Conservation (phyloP, 30 jellyfish, hydroid and myxozoan genomes). For the Clytia hemisphaerica region DNA sequence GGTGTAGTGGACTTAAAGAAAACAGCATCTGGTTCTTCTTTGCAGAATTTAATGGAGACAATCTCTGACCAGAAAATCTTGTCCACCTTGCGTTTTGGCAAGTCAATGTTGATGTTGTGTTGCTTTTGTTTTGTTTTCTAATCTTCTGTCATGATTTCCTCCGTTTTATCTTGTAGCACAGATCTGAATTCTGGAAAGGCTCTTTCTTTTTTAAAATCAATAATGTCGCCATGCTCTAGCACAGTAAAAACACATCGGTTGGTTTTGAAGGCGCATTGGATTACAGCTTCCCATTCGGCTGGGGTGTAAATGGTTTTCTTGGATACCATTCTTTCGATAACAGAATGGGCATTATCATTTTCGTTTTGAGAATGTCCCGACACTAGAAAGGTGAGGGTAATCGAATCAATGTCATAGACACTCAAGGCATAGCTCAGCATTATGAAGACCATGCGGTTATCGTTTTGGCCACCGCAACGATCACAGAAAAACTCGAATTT, state of each 20-base stretch:
- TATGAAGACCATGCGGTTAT: neutral
- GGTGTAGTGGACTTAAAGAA: no score
- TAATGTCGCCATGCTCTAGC: neutral
- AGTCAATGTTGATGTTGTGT: no score
- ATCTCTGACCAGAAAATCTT: no score
- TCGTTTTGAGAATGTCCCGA: neutral
- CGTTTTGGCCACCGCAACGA: neutral
- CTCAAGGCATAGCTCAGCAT: neutral
- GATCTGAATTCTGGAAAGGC: constrained; percentile 9
- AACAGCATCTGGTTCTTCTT: no score
- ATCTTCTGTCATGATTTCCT: no score
- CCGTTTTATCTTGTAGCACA: no score
- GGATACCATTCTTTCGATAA: neutral
- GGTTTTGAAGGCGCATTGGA: no score
- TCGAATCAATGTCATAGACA: neutral
- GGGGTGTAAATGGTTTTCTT: neutral
- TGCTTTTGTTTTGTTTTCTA: no score
- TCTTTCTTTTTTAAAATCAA: neutral
- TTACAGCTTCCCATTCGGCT: no score
- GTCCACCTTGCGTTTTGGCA: no score
- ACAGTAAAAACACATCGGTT: neutral
- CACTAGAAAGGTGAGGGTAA: neutral
- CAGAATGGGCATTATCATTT: neutral
- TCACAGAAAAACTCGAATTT: neutral
- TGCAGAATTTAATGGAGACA: no score